phyloP scores from a whole-genome alignment of 2,797 vertebrate genomes.

The Trichosurus vulpecula region DNA sequence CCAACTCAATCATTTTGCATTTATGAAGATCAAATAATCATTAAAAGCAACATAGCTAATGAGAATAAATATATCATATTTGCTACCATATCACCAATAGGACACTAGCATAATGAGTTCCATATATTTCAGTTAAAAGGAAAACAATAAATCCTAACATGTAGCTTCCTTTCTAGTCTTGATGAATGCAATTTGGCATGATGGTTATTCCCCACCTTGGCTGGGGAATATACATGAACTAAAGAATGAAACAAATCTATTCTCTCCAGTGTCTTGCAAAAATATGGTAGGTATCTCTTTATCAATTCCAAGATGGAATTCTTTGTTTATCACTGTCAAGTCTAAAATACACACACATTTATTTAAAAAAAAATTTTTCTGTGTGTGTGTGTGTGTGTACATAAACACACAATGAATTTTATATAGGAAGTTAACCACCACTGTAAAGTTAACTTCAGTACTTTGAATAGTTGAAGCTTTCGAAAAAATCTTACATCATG shows the following conservation, averaged over 20 bases:
- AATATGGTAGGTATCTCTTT: not conserved
- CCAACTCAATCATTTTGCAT: conserved; percentile 1
- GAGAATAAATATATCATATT: conserved; percentile 38
- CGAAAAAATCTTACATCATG: conserved; percentile 34
- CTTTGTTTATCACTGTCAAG: not conserved
- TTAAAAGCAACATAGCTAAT: conserved; percentile 7
- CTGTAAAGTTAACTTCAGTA: conserved; percentile 26
- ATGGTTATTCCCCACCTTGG: not conserved
- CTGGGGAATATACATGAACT: not conserved
- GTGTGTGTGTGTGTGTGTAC: too few species aligned
- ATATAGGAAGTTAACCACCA: not conserved
- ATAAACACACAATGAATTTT: not conserved
- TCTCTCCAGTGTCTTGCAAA: not conserved
- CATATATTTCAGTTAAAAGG: conserved; percentile 1
- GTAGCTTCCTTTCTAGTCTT: not conserved
- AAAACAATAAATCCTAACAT: not conserved
- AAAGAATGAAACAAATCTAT: not conserved
- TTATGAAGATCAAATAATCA: not conserved
- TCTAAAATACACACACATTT: not conserved
- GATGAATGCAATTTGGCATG: not conserved
- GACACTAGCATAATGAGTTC: conserved; percentile 2
- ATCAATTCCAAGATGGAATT: not conserved
- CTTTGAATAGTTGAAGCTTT: conserved; percentile 38
- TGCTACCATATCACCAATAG: conserved; percentile 13
- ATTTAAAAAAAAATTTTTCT: too few species aligned